Evolutionary conservation across 2,113 vertebrate species (phyloP), one percentile per base, ranked within the genome.

Genomic region (Pionites leucogaster): DNA sequence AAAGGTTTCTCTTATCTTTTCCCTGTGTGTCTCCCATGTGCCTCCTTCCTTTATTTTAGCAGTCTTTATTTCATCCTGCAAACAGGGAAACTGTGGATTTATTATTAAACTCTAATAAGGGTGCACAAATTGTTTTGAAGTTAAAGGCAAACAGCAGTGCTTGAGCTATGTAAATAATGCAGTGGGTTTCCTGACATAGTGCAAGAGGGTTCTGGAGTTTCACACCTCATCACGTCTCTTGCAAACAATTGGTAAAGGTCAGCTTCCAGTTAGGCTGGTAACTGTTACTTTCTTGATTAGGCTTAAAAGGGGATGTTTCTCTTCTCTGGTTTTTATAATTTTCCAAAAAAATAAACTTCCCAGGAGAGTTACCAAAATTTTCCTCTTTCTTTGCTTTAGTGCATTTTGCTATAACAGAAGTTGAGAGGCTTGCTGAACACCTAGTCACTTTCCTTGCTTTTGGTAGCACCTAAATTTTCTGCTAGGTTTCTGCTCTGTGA

Each of bases 111-210:
- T 71, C 69, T 41, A 64, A 13, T 86, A 47, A 92, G 13, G 42
- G 50, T 57, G 65, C 86, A 95, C 94, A 96, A 93, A 82, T 91
- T 87, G 84, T 44, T 95, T 42, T 31, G 47, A 52, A 79, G 89
- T 13, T 44, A 7, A n/a, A 49, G 92, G 95, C 93, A 95, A 93
- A 93, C 52, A 79, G 29, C 57, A 3, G 83, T 79, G 63, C 74
- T 91, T 65, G 77, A 80, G 62, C 65, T 49, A 0, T 29, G 42
- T 95, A 89, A 96, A 95, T 97, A 94, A 95, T 95, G 72, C 91
- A 97, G 62, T 3, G 44, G 33, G 5, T 78, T 81, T 78, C 80
- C 83, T 82, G 88, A 12, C 65, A 50, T 29, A 0, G 42, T 62
- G 74, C 33, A 19, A 85, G 74, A 69, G 57, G 9, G 91, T 92